phyloP scores from a whole-genome alignment of 2,797 vertebrate genomes.

The Limnodromus scolopaceus region DNA sequence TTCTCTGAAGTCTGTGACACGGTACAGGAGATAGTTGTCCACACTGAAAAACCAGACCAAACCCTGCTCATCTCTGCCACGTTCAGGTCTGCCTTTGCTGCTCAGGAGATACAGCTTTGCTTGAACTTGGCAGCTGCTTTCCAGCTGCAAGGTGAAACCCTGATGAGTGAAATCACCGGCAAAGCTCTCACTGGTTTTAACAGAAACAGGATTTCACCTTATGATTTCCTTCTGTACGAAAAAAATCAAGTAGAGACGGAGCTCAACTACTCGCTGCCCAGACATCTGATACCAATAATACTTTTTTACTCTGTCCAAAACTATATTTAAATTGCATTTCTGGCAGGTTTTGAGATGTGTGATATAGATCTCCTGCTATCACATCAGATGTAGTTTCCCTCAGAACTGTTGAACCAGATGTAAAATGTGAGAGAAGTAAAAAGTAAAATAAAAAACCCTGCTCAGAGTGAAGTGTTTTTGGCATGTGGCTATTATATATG shows the following conservation, averaged over 20 bases:
- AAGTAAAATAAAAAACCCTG: slow-evolving; percentile 55
- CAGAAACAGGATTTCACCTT: slow-evolving; percentile 47
- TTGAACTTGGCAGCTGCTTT: neutral
- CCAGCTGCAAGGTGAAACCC: slow-evolving; percentile 12
- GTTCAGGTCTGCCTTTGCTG: neutral
- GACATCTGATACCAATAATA: slow-evolving; percentile 60
- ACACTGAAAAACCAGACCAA: neutral
- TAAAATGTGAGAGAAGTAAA: slow-evolving; percentile 62
- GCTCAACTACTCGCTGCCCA: slow-evolving; percentile 48
- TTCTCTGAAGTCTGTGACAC: neutral
- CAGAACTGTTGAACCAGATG: slow-evolving; percentile 69
- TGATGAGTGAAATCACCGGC: neutral
- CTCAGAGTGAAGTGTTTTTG: slow-evolving; percentile 45
- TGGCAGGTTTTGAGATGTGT: slow-evolving; percentile 59
- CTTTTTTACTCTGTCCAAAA: slow-evolving; percentile 31
- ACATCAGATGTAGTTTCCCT: slow-evolving; percentile 69
- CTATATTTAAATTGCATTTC: slow-evolving; percentile 53
- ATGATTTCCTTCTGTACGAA: slow-evolving; percentile 26
- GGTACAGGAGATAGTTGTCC: neutral
- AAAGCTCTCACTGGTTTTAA: neutral
- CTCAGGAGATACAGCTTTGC: neutral
- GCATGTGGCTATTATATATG: slow-evolving; percentile 42
- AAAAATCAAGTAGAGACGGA: neutral
- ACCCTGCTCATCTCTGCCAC: neutral
- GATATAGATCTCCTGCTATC: slow-evolving; percentile 72